Evolutionary conservation across 2,888 invertebrate species (phyloP).

Genomic region (Carabus problematicus): DNA sequence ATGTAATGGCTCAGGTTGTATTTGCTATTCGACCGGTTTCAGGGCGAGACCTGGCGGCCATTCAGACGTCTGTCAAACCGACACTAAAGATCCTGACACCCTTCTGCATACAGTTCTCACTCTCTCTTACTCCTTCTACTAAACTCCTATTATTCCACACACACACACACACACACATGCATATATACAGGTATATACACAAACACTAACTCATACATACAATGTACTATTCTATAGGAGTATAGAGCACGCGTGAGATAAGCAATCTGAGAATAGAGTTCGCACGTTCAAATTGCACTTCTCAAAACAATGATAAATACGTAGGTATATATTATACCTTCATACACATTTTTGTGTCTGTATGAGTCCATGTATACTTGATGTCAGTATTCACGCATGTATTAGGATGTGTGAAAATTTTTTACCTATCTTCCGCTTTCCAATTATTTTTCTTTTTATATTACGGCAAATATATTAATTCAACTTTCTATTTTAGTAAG

Average conservation of each 20-base stretch:
- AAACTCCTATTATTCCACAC: conserved; percentile 5
- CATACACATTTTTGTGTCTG: too few relatives aligned
- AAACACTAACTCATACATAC: background rate
- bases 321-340: too few relatives aligned
- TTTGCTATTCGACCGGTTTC: conserved; percentile 19
- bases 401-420: background rate
- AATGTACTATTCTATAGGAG: background rate
- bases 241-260: conserved; percentile 22
- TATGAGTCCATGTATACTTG: background rate
- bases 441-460: too few relatives aligned
- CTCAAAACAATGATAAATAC: conserved; percentile 28
- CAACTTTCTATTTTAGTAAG: too few relatives aligned
- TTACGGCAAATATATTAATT: too few relatives aligned
- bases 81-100: conserved; percentile 20
- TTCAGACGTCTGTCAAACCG: conserved; percentile 16
- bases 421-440: too few relatives aligned
- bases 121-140: conserved; percentile 10
- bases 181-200: too few relatives aligned
- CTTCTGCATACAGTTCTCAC: background rate
- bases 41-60: conserved; percentile 10
- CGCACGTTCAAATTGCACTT: conserved; percentile 31
- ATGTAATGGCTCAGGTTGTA: conserved; percentile 1
- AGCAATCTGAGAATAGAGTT: conserved; percentile 30
- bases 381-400: background rate
- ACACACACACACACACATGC: too few relatives aligned